These are phyloP conservation scores for Siniperca obscura DNA, from an alignment of 2,797 vertebrate species.

Conservation along the genomic window DNA sequence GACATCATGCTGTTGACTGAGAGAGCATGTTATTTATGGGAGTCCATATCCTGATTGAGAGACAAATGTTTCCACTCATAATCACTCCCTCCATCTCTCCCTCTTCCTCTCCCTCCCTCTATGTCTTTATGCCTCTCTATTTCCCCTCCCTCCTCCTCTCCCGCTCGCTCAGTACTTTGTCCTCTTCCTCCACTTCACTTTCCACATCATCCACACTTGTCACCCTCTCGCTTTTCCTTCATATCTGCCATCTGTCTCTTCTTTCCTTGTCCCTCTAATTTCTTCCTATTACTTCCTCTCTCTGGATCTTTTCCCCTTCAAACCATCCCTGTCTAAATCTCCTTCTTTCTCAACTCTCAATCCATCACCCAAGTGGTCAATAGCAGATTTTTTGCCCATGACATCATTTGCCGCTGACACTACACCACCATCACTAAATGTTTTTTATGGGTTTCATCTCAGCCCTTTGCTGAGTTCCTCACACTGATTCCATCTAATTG, in stretches of 20 bases:
- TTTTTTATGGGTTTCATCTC: slow-evolving; percentile 40
- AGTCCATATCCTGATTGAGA: slow-evolving; percentile 79
- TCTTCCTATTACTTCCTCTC: slow-evolving; percentile 19
- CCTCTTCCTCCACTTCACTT: slow-evolving; percentile 16
- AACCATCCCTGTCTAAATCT: slow-evolving; percentile 25
- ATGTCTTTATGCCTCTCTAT: slow-evolving; percentile 2
- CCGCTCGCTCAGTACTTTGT: neutral
- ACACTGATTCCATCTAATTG: slow-evolving; percentile 34
- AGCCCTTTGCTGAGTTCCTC: slow-evolving; percentile 30
- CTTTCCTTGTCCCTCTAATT: slow-evolving; percentile 4
- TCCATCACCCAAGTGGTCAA: slow-evolving; percentile 57
- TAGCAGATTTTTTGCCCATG: slow-evolving; percentile 61
- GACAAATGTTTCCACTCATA: slow-evolving; percentile 67
- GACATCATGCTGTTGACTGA: slow-evolving; percentile 68
- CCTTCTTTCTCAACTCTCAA: slow-evolving; percentile 21
- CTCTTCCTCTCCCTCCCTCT: neutral
- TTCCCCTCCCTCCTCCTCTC: neutral
- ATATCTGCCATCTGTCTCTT: neutral
- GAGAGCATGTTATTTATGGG: slow-evolving; percentile 74
- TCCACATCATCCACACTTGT: slow-evolving; percentile 18
- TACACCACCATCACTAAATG: slow-evolving; percentile 20
- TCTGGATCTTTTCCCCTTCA: neutral
- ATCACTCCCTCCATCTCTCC: slow-evolving; percentile 50
- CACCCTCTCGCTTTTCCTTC: neutral
- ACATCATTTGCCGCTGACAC: slow-evolving; percentile 56